Evolutionary conservation across 2,888 invertebrate species (phyloP).

Genomic region (Ectropis crepuscularia): DNA sequence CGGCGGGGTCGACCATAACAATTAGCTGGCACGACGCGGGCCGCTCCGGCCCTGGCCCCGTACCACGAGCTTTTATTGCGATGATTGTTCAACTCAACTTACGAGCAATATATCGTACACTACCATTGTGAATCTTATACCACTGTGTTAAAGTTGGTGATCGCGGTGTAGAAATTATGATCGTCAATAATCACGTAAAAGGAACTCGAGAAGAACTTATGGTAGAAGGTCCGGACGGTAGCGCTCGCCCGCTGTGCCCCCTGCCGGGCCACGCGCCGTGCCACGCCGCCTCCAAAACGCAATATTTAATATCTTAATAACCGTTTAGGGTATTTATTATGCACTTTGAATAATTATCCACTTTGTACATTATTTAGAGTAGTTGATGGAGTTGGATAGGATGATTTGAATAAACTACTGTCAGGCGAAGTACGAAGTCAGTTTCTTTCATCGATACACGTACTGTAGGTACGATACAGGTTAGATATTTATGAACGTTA

Average conservation of each 20-base stretch:
- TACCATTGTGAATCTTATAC: too few species aligned
- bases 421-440: background rate
- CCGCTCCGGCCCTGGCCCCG: conserved; percentile 35
- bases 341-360: conserved; percentile 72
- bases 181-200: too few species aligned
- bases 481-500: too few species aligned
- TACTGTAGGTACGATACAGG: too few species aligned
- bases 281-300: conserved; percentile 52
- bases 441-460: background rate
- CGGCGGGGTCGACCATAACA: conserved; percentile 61
- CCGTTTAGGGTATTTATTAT: conserved; percentile 72
- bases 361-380: conserved; percentile 52
- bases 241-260: conserved; percentile 76
- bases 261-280: conserved; percentile 66
- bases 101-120: too few species aligned
- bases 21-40: conserved; percentile 57
- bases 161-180: too few species aligned
- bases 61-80: too few species aligned
- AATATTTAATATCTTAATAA: conserved; percentile 83
- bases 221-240: conserved; percentile 62
- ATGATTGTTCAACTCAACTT: too few species aligned
- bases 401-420: conserved; percentile 5
- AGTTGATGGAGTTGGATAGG: conserved; percentile 31
- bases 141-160: too few species aligned
- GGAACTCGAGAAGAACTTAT: too few species aligned